Evolutionary conservation across 2,888 invertebrate species (phyloP), one percentile per base, ranked within the genome.

Genomic region (Dasysyrphus albostriatus): DNA sequence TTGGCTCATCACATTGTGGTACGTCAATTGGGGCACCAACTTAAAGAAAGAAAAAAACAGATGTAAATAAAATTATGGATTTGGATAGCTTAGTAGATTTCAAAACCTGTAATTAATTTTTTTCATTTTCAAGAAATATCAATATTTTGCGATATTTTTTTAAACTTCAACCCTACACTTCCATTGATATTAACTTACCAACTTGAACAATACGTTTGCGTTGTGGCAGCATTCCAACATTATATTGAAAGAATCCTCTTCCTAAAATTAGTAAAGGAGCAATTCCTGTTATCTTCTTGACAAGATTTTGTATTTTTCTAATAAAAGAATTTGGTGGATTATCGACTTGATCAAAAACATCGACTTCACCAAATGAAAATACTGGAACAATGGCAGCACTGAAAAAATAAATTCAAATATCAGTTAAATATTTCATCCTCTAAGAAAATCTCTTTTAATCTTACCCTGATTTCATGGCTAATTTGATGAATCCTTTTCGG

Each of bases 181-280:
- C 3, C 12, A 39, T 39, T 39, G 5, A 42, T 42, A 14, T 0
- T 8, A 12, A 59, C 96, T 95, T 92, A 98, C 98, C 96, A 89
- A 99, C 97, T 89, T 97, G 97, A 42, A 95, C 95, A 56, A 99
- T 95, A 4, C 97, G 97, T 83, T 94, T 94, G 51, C 98, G 94
- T 65, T 95, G 94, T 0, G 99, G 98, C 73, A 99, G 92, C 14
- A 98, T 92, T 0, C 99, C 99, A 91, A 96, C 97, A 0, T 95
- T 95, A 91, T 98, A 98, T 91, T 99, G 98, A 91, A 99, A 97
- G 83, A 98, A 94, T 5, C 99, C 99, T 47, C 99, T 93, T 0
- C 98, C 98, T 47, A 95, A 93, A 0, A 96, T 95, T 59, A 97
- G 92, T 72, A 96, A 93, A 0, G 97, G 97, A 0, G 96, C 95